Base-by-base conservation (phyloP, 2,888 invertebrate species). In the Lamellibrachia satsuma region DNA sequence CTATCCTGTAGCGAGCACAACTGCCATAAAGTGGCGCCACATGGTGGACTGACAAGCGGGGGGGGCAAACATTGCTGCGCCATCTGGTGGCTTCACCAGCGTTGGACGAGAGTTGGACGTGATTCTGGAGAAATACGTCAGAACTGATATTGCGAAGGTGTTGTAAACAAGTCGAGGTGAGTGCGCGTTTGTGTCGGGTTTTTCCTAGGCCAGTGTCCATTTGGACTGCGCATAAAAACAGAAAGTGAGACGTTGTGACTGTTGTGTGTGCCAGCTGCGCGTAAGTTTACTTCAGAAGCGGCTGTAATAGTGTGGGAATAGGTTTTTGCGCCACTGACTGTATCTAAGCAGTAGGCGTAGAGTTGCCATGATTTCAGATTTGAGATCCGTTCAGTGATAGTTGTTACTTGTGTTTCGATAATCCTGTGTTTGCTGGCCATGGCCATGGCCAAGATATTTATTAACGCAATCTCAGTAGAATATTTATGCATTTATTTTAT, bases 81-180 rank as follows among this genome's bases (percentile, higher is more conserved):
- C 75, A 6, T n/a, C 75, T 75, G 75, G 75, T 75, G 75, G 22
- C 75, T 22, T 15, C 22, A 4, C 3, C 22, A 22, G 75, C 75
- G 6, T n/a, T 75, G 22, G 15, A 15, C 75, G 75, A 75, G 75
- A 75, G 75, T 75, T 75, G 75, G 75, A 75, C 75, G 75, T 75
- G 75, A 75, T 75, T 75, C 75, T 2, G 22, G 75, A 75, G 75
- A 75, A 4, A 75, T 75, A 75, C 75, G 75, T 75, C 75, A 75
- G 75, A 75, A 75, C 22, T 22, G 75, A 75, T 75, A 75, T 6
- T 75, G 75, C 75, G 75, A 75, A 75, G 75, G 75, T 75, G 75
- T 75, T 75, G 75, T 75, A 75, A 75, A 75, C 75, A 75, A 75
- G 75, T 75, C 75, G 22, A 75, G 75, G 75, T 75, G 75, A 75